Conservation (phyloP, 1,140 invertebrate species). For the Ips typographus region DNA sequence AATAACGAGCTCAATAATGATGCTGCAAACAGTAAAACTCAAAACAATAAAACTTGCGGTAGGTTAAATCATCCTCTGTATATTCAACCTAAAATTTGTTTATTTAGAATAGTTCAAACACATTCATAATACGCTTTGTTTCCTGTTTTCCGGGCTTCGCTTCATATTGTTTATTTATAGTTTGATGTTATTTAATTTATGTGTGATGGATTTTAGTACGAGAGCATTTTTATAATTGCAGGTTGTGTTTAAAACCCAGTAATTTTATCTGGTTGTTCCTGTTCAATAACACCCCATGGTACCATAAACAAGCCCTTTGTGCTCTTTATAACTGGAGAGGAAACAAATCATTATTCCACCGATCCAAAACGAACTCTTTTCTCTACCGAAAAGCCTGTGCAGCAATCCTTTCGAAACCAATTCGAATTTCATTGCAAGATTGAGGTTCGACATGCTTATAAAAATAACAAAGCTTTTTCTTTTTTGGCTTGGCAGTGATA, state of each 20-base stretch:
- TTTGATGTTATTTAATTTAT: slow-evolving; percentile 8
- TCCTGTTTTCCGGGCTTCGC: not conserved
- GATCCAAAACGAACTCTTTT: not conserved
- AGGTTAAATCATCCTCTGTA: slow-evolving; percentile 7
- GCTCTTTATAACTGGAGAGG: not conserved
- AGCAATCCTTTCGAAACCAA: slow-evolving; percentile 19
- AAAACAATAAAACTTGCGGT: slow-evolving; percentile 11
- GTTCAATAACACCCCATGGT: not conserved
- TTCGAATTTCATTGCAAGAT: slow-evolving; percentile 4
- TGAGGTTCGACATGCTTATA: slow-evolving; percentile 22
- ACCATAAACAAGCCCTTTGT: slow-evolving; percentile 8
- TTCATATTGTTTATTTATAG: slow-evolving; percentile 13
- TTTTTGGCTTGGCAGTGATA: not conserved
- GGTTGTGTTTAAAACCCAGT: not conserved
- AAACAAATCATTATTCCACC: slow-evolving; percentile 16
- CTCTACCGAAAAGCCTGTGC: not conserved
- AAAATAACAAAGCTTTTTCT: slow-evolving; percentile 12
- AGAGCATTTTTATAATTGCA: too few species aligned
- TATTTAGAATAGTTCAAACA: slow-evolving; percentile 15
- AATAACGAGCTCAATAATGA: slow-evolving; percentile 5
- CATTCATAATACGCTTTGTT: slow-evolving; percentile 13
- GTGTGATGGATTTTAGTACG: not conserved
- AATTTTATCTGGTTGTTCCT: not conserved
- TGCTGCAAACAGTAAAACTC: slow-evolving; percentile 6
- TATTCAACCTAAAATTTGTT: slow-evolving; percentile 4